Base-by-base conservation (phyloP, 2,113 vertebrate species). In the Scytalopus superciliaris region DNA sequence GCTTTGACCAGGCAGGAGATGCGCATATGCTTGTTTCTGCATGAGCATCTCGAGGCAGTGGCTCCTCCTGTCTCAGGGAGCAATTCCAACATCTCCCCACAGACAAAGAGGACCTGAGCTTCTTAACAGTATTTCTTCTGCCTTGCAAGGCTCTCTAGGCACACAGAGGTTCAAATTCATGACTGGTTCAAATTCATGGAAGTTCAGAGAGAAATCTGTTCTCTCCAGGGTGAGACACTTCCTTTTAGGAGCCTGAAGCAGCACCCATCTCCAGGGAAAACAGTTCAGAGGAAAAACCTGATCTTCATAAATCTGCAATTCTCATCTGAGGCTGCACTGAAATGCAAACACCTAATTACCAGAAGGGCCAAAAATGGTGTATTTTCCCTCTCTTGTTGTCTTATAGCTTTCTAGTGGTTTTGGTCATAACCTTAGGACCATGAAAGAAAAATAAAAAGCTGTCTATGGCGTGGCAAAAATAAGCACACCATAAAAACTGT, bases 31-130 rank as follows among this genome's bases (percentile, higher is more conserved):
- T 39, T 12, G 5, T 45, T 74, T 17, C 40, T 69, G 22, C 39
- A 59, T 4, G 10, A 59, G 40, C 40, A 39, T 21, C 37, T 3
- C 1, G 0, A 37, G 56, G 22, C 28, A 37, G 40, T 3, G 14
- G 9, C 13, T 74, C 16, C 42, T 50, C 47, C 33, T 18, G 10
- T 30, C 55, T 28, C 50, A 31, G 47, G 28, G 15, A 55, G 10
- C 1, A 5, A 23, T 14, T 68, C 55, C 8, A 11, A 5, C 9
- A 11, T 72, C 19, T 79, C 35, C 52, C 47, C 37, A 23, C 9
- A 22, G 12, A 24, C n/a, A 82, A 79, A 12, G 66, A 47, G 25
- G 8, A 64, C 2, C 8, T 7, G 15, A 60, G 59, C 10, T 75
- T 76, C 28, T 78, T 25, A 31, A 31, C 57, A 80, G 33, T 1